Evolutionary conservation across 2,113 vertebrate species (phyloP).

Genomic region (Elaphurus davidianus): DNA sequence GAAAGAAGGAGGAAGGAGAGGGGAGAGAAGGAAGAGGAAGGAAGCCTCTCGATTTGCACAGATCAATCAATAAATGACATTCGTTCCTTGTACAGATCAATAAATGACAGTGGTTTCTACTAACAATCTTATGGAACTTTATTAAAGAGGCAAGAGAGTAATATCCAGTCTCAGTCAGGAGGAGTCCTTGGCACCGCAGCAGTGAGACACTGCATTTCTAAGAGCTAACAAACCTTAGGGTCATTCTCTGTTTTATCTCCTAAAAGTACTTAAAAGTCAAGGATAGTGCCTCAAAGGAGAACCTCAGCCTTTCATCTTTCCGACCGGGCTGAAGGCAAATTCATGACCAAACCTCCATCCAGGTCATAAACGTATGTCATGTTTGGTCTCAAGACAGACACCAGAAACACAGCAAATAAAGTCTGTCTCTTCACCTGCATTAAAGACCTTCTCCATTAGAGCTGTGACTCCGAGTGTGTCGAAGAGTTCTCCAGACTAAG

Average conservation of each 20-base stretch:
- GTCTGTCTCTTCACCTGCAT: neutral
- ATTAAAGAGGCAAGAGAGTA: neutral
- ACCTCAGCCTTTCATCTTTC: slow-evolving; percentile 66
- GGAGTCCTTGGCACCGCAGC: neutral
- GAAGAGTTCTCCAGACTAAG: neutral
- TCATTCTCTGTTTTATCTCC: neutral
- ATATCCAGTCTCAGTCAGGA: neutral
- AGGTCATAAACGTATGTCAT: neutral
- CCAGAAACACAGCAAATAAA: neutral
- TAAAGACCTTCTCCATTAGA: neutral
- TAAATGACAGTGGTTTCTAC: neutral
- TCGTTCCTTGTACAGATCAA: neutral
- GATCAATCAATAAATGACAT: neutral
- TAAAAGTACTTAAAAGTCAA: slow-evolving; percentile 54
- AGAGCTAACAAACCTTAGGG: neutral
- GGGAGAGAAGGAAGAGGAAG: neutral
- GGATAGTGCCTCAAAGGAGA: slow-evolving; percentile 61
- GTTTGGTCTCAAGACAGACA: neutral
- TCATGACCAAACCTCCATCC: slow-evolving; percentile 16
- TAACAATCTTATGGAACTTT: neutral
- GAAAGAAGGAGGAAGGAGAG: neutral
- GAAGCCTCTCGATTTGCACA: neutral
- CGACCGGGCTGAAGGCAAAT: slow-evolving; percentile 52
- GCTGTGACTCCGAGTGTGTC: neutral
- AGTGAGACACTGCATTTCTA: neutral